Evolutionary conservation across 2,113 vertebrate genomes (phyloP).

Genomic region (Entosphenus tridentatus): DNA sequence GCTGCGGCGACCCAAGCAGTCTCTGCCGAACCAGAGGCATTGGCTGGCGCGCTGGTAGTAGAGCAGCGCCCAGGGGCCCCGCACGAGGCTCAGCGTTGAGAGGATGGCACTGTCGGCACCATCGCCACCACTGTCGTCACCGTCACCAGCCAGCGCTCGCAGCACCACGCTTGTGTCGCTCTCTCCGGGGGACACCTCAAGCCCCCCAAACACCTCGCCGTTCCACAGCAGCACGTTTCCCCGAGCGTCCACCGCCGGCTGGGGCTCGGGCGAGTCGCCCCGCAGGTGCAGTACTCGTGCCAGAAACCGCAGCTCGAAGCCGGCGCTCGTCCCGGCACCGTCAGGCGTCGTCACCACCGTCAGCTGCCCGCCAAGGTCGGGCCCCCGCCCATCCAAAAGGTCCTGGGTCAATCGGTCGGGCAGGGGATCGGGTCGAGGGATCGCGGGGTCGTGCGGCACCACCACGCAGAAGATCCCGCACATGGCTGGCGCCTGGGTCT

Average conservation of each 20-base stretch:
- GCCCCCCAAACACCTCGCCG: conserved; percentile 58
- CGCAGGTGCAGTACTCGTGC: no score
- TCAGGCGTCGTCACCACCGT: no score
- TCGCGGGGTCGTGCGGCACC: no score
- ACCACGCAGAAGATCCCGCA: no score
- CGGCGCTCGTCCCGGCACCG: no score
- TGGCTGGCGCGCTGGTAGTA: conserved; percentile 47
- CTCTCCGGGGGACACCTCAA: conserved; percentile 26
- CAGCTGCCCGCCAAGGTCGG: no score
- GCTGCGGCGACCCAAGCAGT: conserved; percentile 74
- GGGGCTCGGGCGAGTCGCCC: no score
- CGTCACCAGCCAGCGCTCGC: conserved; percentile 24
- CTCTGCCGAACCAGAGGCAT: conserved; percentile 73
- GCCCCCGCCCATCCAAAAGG: no score
- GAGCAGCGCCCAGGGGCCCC: conserved; percentile 63
- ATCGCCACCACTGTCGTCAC: conserved; percentile 22
- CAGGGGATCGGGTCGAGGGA: no score
- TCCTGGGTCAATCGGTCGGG: no score
- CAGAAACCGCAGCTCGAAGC: no score
- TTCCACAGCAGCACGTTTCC: conserved; percentile 73
- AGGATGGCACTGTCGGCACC: conserved; percentile 27
- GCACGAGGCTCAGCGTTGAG: conserved; percentile 31
- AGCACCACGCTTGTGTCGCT: conserved; percentile 53
- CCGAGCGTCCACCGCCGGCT: conserved; percentile 29
- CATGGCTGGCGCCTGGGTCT: no score